Conservation (phyloP, 2,888 invertebrate genomes). For the Synergus itoensis region DNA sequence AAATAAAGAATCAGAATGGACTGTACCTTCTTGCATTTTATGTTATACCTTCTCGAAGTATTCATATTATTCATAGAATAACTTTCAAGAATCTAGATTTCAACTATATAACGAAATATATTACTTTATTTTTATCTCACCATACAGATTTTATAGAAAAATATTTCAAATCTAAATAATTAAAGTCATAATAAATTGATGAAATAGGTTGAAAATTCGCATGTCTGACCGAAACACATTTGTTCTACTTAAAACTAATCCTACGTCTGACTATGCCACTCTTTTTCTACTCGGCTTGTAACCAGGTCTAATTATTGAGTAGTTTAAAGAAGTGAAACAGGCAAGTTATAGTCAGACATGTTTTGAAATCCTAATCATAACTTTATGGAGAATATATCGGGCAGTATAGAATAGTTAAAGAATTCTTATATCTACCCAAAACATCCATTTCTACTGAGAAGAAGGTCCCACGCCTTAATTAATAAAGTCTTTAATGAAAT, state of each 20-base stretch:
- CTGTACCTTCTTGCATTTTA: not conserved
- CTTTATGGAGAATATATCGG: not conserved
- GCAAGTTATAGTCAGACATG: not conserved
- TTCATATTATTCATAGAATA: not conserved
- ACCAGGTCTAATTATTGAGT: no score
- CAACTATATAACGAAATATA: not conserved
- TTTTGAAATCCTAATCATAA: not conserved
- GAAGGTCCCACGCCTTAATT: no score
- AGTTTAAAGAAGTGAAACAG: not conserved
- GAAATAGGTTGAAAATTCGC: not conserved
- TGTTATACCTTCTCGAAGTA: not conserved
- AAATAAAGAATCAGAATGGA: not conserved
- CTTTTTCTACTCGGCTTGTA: not conserved
- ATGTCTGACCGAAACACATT: not conserved
- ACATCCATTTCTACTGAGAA: not conserved
- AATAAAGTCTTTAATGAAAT: not conserved
- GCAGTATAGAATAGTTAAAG: no score
- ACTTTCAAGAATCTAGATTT: not conserved
- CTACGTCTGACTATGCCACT: not conserved
- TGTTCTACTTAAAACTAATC: not conserved
- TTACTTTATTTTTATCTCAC: not conserved
- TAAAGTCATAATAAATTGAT: no score
- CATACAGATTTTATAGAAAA: not conserved
- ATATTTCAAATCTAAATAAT: not conserved
- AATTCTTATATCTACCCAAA: not conserved